Conservation (phyloP, 2,888 invertebrate genomes). For the Cheilosia vulpina region DNA sequence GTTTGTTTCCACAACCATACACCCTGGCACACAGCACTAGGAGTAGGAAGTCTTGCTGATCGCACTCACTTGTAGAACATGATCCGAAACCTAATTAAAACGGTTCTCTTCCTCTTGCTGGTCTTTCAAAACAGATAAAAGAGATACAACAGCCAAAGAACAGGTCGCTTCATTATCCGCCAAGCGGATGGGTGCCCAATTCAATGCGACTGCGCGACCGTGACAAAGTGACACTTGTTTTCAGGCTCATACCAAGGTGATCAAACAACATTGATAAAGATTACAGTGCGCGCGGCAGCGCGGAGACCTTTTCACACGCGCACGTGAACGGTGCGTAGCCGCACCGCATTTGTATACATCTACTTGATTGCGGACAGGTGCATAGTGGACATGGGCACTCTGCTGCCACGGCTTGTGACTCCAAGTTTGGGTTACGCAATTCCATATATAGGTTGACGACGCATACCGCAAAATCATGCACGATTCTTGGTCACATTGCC, state of each 20-base stretch:
- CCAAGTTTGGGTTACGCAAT: constrained; percentile 67
- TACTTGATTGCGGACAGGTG: constrained; percentile 54
- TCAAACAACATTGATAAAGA: constrained; percentile 71
- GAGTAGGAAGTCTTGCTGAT: constrained; percentile 25
- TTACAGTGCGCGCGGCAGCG: constrained; percentile 33
- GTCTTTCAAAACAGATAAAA: constrained; percentile 32
- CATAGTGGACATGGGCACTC: constrained; percentile 37
- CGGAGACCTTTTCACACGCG: constrained; percentile 62
- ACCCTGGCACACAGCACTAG: neutral
- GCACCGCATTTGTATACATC: constrained; percentile 24
- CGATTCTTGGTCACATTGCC: constrained; percentile 41
- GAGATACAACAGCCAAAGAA: constrained; percentile 33
- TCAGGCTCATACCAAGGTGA: constrained; percentile 65
- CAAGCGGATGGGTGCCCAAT: constrained; percentile 62
- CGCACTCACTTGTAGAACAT: constrained; percentile 34
- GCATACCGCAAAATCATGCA: constrained; percentile 53
- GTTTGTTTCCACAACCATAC: neutral
- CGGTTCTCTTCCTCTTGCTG: constrained; percentile 53
- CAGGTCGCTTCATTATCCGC: constrained; percentile 55
- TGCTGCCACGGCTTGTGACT: constrained; percentile 40
- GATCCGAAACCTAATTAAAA: constrained; percentile 69
- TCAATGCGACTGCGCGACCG: constrained; percentile 58
- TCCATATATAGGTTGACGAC: constrained; percentile 54
- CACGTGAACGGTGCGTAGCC: constrained; percentile 54
- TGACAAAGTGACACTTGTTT: constrained; percentile 74